Conservation (phyloP, 2,888 invertebrate genomes). For the Cheilosia urbana region DNA sequence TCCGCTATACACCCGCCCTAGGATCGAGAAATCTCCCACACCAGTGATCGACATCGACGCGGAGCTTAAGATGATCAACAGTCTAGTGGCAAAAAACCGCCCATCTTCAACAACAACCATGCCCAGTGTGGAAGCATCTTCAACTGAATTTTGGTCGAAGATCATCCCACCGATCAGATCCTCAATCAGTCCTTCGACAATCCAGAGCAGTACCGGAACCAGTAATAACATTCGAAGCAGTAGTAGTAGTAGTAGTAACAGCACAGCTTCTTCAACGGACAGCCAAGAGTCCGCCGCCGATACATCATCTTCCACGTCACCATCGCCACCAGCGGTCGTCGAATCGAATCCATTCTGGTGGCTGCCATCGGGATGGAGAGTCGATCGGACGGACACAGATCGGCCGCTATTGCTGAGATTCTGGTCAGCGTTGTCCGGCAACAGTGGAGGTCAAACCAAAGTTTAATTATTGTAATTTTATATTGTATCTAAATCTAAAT, state of each 20-base stretch:
- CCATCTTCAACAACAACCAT: constrained; percentile 68
- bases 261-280: constrained; percentile 48
- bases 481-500: constrained; percentile 34
- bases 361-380: constrained; percentile 82
- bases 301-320: constrained; percentile 57
- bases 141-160: constrained; percentile 51
- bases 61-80: constrained; percentile 81
- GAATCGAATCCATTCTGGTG: constrained; percentile 81
- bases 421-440: constrained; percentile 79
- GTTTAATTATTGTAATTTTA: constrained; percentile 70
- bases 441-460: constrained; percentile 75
- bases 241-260: constrained; percentile 40
- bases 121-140: constrained; percentile 57
- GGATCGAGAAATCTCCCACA: constrained; percentile 5
- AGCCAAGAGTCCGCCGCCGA: constrained; percentile 54
- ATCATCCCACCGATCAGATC: constrained; percentile 59
- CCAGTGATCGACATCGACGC: constrained; percentile 77
- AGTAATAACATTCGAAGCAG: constrained; percentile 38
- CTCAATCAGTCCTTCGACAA: constrained; percentile 53
- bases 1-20: constrained; percentile 7
- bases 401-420: constrained; percentile 81
- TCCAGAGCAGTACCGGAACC: constrained; percentile 53
- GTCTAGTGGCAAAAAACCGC: constrained; percentile 80
- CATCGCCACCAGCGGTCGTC: constrained; percentile 53
- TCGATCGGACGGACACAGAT: constrained; percentile 79